A percentile compares a stretch with the other conserved stretches of the same genome.
Evolutionary conservation across 2,888 invertebrate genomes (phyloP).

Genomic region (Stenolophus ochropezus): DNA sequence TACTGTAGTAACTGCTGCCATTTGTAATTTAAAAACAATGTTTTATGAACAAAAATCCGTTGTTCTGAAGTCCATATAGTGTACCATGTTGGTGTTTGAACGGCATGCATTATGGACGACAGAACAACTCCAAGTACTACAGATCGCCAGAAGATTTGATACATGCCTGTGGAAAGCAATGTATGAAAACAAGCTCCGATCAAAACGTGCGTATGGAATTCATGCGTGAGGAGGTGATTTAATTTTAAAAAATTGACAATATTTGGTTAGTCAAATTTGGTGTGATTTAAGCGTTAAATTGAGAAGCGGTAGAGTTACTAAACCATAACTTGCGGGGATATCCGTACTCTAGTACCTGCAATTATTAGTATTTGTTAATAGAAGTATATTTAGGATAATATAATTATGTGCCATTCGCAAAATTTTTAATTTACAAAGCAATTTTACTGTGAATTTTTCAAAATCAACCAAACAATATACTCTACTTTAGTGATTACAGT

Average conservation of each 20-base stretch:
- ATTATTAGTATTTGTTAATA: constrained; percentile 56
- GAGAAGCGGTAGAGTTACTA: constrained; percentile 55
- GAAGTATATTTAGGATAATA: constrained; percentile 14
- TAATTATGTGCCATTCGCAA: constrained; percentile 47
- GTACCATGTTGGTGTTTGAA: not conserved
- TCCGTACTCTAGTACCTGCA: constrained; percentile 60
- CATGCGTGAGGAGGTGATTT: constrained; percentile 57
- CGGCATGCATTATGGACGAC: constrained; percentile 13
- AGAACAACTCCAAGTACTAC: constrained; percentile 11
- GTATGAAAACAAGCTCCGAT: constrained; percentile 45
- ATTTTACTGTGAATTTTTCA: constrained; percentile 56
- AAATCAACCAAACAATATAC: constrained; percentile 53
- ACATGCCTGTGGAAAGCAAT: constrained; percentile 36
- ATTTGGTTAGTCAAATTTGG: constrained; percentile 17
- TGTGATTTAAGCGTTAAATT: constrained; percentile 53
- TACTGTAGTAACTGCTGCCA: not conserved
- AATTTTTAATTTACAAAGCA: constrained; percentile 45
- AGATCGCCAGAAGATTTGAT: not conserved
- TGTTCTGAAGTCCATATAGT: not conserved
- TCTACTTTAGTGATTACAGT: constrained; percentile 31
- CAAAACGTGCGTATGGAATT: constrained; percentile 54
- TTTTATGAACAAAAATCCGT: too few relatives aligned
- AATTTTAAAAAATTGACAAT: constrained; percentile 51
- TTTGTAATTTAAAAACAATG: too few relatives aligned
- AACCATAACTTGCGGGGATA: constrained; percentile 57